Conservation (phyloP, 2,797 vertebrate species). For the Petrocephalus sullivani region DNA sequence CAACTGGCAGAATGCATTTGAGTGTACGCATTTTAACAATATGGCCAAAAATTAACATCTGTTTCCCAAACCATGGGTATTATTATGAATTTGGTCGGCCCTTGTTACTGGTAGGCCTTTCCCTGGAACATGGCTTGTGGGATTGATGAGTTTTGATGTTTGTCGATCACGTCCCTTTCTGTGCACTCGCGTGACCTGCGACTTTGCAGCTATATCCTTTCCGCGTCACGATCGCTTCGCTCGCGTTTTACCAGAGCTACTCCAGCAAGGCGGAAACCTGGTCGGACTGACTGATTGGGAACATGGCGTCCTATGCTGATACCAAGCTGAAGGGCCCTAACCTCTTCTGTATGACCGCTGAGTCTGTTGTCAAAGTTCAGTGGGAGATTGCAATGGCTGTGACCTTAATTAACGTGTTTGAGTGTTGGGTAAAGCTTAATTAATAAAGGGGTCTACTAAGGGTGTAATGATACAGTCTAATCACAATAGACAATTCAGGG, state of each 20-base stretch:
- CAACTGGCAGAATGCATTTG: neutral
- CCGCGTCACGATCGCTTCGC: neutral
- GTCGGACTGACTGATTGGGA: neutral
- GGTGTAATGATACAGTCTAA: neutral
- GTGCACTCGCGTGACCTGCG: neutral
- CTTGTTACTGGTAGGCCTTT: neutral
- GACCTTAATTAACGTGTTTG: neutral
- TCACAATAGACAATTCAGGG: neutral
- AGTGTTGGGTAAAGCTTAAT: neutral
- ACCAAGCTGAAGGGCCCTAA: too few species aligned
- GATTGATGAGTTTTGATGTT: neutral
- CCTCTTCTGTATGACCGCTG: too few species aligned
- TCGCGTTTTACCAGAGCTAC: neutral
- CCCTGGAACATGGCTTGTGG: neutral
- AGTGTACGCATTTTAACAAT: neutral
- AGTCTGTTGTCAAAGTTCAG: neutral
- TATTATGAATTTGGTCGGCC: neutral
- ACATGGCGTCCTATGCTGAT: neutral
- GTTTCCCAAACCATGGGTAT: neutral
- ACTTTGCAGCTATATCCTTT: neutral
- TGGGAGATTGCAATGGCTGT: neutral
- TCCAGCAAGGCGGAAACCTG: neutral
- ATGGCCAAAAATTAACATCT: neutral
- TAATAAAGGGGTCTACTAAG: neutral
- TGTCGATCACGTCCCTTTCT: neutral